Conservation (phyloP, 2,797 vertebrate genomes). For the Pelochelys cantorii region DNA sequence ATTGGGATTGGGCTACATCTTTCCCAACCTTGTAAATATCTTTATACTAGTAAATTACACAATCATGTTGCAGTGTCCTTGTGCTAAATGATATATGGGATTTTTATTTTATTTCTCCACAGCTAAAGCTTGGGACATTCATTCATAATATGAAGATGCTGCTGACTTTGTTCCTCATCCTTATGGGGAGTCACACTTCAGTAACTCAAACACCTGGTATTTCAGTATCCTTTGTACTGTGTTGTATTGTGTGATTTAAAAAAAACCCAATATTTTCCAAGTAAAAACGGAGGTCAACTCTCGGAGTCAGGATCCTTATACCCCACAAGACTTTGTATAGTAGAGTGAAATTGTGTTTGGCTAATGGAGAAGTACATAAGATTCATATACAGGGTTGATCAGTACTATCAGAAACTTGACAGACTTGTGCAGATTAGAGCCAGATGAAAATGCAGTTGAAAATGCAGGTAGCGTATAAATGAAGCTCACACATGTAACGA, state of each 20-base stretch:
- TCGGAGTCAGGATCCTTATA: neutral
- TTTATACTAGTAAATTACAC: neutral
- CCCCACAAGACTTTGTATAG: neutral
- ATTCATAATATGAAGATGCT: conserved; percentile 58
- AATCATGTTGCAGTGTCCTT: neutral
- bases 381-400: neutral
- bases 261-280: neutral
- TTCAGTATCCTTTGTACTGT: neutral
- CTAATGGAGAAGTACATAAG: neutral
- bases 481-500: neutral
- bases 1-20: neutral
- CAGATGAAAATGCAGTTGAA: neutral
- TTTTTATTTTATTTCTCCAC: conserved; percentile 30
- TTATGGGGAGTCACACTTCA: conserved; percentile 28
- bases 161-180: conserved; percentile 46
- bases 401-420: neutral
- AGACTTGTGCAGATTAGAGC: neutral
- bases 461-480: neutral
- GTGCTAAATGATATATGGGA: neutral
- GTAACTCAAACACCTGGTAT: conserved; percentile 67
- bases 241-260: neutral
- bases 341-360: neutral
- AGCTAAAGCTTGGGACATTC: conserved; percentile 23
- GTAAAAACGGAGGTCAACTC: neutral
- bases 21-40: neutral